Conservation (phyloP, 2,888 invertebrate species). For the Zygaena filipendulae region DNA sequence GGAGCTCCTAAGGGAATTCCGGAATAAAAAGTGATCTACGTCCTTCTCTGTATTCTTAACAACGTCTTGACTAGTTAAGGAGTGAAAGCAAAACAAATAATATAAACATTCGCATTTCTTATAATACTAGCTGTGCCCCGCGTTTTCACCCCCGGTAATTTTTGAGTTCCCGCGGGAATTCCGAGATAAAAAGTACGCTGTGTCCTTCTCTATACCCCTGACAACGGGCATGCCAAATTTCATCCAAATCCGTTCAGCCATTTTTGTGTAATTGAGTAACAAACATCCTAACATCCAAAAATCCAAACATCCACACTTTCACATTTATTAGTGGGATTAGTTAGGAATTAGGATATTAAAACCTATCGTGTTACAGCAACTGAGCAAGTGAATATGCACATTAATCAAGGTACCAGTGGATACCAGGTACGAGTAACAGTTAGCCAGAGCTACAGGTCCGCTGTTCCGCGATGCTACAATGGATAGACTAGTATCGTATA, state of each 20-base stretch:
- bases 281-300: no score
- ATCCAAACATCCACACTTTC: no score
- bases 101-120: no score
- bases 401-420: slow-evolving; percentile 18
- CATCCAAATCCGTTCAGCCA: background rate
- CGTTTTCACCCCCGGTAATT: background rate
- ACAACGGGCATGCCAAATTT: background rate
- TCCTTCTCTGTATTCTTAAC: no score
- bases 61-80: no score
- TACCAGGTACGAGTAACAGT: slow-evolving; percentile 30
- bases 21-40: no score
- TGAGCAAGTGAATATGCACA: slow-evolving; percentile 3
- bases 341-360: no score
- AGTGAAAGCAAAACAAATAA: no score
- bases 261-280: background rate
- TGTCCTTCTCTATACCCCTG: background rate
- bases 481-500: slow-evolving; percentile 50
- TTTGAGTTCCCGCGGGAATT: background rate
- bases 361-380: slow-evolving; percentile 3
- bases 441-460: slow-evolving; percentile 23
- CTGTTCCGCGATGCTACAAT: slow-evolving; percentile 30
- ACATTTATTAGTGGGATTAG: no score
- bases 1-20: no score
- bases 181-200: background rate
- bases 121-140: background rate